These are phyloP conservation scores for Syndactyla subalaris DNA, from an alignment of 2,797 vertebrate genomes.

Conservation along the genomic window DNA sequence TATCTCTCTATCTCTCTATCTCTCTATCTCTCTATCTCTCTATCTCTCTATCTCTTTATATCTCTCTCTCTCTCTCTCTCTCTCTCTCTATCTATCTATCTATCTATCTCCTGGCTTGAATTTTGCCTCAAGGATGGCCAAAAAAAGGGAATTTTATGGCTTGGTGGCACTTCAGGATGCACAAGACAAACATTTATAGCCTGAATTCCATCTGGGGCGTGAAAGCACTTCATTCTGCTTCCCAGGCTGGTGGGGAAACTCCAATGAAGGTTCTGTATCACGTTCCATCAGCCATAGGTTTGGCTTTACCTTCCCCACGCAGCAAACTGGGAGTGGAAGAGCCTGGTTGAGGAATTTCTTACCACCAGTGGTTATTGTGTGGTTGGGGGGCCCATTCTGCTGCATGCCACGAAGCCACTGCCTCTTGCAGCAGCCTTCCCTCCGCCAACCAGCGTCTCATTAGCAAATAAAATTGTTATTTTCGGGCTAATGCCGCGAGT, in stretches of 20 bases:
- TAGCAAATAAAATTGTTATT: conserved; percentile 62
- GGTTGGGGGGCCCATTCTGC: not conserved
- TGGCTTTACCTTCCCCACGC: not conserved
- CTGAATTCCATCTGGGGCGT: not conserved
- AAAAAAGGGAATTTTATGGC: not conserved
- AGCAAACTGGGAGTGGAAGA: not conserved
- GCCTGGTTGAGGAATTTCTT: not conserved
- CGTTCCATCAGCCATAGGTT: rapidly evolving
- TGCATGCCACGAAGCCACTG: not conserved
- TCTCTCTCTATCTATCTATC: too few relatives aligned
- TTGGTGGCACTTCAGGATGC: not conserved
- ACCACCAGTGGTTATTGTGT: rapidly evolving
- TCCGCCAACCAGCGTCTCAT: not conserved
- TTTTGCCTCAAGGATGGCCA: not conserved
- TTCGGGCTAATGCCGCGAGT: not conserved
- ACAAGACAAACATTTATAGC: not conserved
- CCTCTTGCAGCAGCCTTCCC: not conserved
- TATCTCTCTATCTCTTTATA: too few relatives aligned
- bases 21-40: too few relatives aligned
- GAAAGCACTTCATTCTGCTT: not conserved
- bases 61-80: too few relatives aligned
- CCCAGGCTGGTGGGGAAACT: not conserved
- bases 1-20: too few relatives aligned
- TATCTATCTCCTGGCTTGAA: not conserved
- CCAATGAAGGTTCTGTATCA: rapidly evolving